phyloP scores from a whole-genome alignment of 2,888 invertebrate species.

The Leptarthrus brevirostris region DNA sequence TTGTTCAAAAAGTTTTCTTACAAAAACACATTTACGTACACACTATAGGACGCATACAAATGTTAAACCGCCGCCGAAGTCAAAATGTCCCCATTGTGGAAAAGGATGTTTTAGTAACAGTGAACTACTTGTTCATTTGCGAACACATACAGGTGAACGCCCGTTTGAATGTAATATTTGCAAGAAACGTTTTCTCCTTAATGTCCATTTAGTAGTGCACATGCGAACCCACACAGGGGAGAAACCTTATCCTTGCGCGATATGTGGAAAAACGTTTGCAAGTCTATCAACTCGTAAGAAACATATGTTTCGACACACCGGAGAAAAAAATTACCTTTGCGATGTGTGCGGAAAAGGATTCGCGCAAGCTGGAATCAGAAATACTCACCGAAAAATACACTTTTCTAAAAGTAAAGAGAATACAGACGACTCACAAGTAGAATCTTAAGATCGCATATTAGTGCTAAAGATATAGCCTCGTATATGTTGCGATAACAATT shows the following conservation, averaged over 20 bases:
- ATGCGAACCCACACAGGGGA: slow-evolving; percentile 52
- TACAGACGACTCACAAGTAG: too few species aligned
- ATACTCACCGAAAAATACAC: slow-evolving; percentile 48
- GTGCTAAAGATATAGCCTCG: too few species aligned
- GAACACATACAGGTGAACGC: slow-evolving; percentile 51
- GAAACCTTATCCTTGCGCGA: slow-evolving; percentile 48
- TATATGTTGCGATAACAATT: too few species aligned
- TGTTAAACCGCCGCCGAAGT: slow-evolving; percentile 36
- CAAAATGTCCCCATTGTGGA: slow-evolving; percentile 42
- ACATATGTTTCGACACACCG: slow-evolving; percentile 50
- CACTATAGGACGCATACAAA: slow-evolving; percentile 50
- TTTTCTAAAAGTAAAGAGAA: neutral
- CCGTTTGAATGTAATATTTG: slow-evolving; percentile 50
- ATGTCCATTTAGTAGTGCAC: slow-evolving; percentile 50
- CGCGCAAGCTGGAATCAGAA: slow-evolving; percentile 45
- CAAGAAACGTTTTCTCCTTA: slow-evolving; percentile 46
- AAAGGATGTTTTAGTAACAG: slow-evolving; percentile 45
- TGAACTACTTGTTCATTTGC: slow-evolving; percentile 49
- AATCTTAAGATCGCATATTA: too few species aligned
- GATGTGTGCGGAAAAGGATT: slow-evolving; percentile 50
- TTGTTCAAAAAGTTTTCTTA: slow-evolving; percentile 46
- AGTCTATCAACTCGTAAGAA: slow-evolving; percentile 42
- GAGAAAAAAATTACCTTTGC: slow-evolving; percentile 50
- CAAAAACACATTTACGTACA: slow-evolving; percentile 40
- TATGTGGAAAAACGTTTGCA: slow-evolving; percentile 43